A percentile compares a stretch with the other conserved stretches of the same genome.
Evolutionary conservation across 2,797 vertebrate species (phyloP).

Genomic region (Aeoliscus strigatus): DNA sequence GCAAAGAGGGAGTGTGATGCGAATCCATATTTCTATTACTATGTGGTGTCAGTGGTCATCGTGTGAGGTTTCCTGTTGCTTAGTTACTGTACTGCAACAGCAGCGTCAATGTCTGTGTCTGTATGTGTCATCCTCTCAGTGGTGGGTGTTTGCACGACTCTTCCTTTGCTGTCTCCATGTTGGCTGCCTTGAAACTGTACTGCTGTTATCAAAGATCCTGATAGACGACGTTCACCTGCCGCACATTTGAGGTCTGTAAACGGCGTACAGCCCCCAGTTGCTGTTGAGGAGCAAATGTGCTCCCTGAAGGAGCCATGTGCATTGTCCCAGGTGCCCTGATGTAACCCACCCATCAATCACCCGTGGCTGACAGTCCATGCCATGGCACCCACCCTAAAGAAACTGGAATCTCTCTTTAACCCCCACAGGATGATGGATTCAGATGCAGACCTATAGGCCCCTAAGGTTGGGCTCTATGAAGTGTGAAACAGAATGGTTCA

Average conservation of each 20-base stretch:
- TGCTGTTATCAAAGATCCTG: constrained; percentile 46
- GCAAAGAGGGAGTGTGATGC: constrained; percentile 32
- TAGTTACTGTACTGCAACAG: constrained; percentile 63
- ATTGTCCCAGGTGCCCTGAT: constrained; percentile 52
- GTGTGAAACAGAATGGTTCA: constrained; percentile 51
- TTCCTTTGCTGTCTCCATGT: constrained; percentile 41
- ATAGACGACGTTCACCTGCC: constrained; percentile 34
- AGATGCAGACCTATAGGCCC: constrained; percentile 37
- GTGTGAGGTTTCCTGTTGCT: constrained; percentile 69
- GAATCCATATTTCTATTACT: constrained; percentile 63
- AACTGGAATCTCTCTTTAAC: constrained; percentile 48
- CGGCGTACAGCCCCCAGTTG: too few species aligned
- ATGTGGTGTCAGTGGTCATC: constrained; percentile 66
- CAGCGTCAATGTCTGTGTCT: constrained; percentile 51
- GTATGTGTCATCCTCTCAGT: constrained; percentile 61
- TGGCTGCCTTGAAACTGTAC: constrained; percentile 41
- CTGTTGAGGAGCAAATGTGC: constrained; percentile 19
- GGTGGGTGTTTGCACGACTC: constrained; percentile 63
- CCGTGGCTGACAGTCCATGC: constrained; percentile 46
- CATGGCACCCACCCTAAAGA: constrained; percentile 47
- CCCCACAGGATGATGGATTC: constrained; percentile 70
- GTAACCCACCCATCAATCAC: constrained; percentile 69
- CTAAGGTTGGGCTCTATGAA: constrained; percentile 51
- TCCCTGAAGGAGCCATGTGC: constrained; percentile 32
- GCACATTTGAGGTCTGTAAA: too few species aligned